A percentile compares a stretch with the other conserved stretches of the same genome.
These are phyloP conservation scores for Mareca strepera DNA, from an alignment of 2,797 vertebrate genomes.

Conservation along the genomic window DNA sequence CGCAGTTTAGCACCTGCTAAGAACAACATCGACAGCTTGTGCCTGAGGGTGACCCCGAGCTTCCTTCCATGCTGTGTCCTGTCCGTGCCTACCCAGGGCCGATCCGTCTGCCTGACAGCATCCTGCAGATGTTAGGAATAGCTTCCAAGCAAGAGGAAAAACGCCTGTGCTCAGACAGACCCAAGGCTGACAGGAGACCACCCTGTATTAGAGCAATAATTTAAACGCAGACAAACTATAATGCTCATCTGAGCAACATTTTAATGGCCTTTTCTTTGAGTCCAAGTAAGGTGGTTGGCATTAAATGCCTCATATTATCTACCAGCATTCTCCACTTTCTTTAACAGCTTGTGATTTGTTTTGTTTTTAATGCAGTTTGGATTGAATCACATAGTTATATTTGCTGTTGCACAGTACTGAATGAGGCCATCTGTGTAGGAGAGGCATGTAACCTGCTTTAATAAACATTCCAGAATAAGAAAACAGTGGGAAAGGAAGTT, in stretches of 20 bases:
- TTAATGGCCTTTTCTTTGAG: not conserved
- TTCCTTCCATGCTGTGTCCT: not conserved
- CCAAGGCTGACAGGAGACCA: not conserved
- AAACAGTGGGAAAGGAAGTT: slow-evolving; percentile 30
- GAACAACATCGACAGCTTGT: not conserved
- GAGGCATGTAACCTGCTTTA: not conserved
- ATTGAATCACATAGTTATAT: not conserved
- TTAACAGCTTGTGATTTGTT: slow-evolving; percentile 15
- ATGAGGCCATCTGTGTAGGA: slow-evolving; percentile 37
- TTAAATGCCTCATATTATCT: slow-evolving; percentile 1
- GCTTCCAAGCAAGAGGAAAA: not conserved
- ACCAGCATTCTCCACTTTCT: not conserved
- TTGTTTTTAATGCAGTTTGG: not conserved
- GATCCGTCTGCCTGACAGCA: rapidly evolving
- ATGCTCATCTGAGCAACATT: not conserved
- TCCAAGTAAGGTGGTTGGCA: not conserved
- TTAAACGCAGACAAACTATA: not conserved
- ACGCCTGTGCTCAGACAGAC: not conserved
- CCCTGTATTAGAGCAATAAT: not conserved
- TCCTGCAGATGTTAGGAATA: not conserved
- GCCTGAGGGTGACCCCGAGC: rapidly evolving
- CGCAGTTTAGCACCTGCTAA: not conserved
- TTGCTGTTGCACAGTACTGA: not conserved
- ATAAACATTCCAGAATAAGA: not conserved
- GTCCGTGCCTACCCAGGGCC: rapidly evolving